Percentiles rank a stretch among this genome's conserved stretches.
phyloP scores from a whole-genome alignment of 2,888 invertebrate species.

The Dicyrtoma fusca region DNA sequence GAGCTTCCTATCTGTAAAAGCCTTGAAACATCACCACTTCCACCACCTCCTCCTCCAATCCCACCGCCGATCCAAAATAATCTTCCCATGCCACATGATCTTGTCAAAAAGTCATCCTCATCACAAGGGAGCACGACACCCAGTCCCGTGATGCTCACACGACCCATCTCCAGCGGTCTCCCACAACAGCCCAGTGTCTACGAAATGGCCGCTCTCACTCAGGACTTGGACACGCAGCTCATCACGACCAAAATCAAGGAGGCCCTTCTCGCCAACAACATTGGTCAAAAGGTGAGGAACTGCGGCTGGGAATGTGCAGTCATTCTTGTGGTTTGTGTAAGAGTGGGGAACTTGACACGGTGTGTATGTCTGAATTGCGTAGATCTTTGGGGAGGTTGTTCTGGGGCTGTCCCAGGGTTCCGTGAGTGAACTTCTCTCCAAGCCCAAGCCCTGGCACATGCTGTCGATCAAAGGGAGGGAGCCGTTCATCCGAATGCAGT shows the following conservation, averaged over 20 bases:
- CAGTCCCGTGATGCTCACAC: slow-evolving; percentile 47
- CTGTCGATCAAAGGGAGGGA: slow-evolving; percentile 96
- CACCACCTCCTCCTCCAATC: slow-evolving; percentile 67
- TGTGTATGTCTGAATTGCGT: not conserved
- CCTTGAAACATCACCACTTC: slow-evolving; percentile 61
- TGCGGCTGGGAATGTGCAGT: not conserved
- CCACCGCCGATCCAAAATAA: slow-evolving; percentile 59
- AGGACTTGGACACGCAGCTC: slow-evolving; percentile 93
- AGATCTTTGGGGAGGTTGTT: slow-evolving; percentile 96
- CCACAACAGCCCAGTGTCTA: slow-evolving; percentile 84
- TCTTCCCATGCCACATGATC: slow-evolving; percentile 45
- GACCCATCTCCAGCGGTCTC: slow-evolving; percentile 49
- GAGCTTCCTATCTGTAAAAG: slow-evolving; percentile 50
- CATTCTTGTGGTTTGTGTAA: not conserved
- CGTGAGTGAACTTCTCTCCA: slow-evolving; percentile 93
- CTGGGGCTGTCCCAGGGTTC: slow-evolving; percentile 95
- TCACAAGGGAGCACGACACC: slow-evolving; percentile 48
- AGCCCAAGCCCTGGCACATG: slow-evolving; percentile 99
- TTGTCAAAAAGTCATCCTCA: slow-evolving; percentile 46
- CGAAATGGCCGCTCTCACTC: slow-evolving; percentile 95
- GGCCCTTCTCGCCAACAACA: slow-evolving; percentile 92
- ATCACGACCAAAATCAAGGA: slow-evolving; percentile 97
- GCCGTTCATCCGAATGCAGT: slow-evolving; percentile 93
- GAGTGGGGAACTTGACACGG: not conserved
- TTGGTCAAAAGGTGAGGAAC: slow-evolving; percentile 82